phyloP scores from a whole-genome alignment of 2,797 vertebrate genomes.

The Hoplostethus atlanticus region DNA sequence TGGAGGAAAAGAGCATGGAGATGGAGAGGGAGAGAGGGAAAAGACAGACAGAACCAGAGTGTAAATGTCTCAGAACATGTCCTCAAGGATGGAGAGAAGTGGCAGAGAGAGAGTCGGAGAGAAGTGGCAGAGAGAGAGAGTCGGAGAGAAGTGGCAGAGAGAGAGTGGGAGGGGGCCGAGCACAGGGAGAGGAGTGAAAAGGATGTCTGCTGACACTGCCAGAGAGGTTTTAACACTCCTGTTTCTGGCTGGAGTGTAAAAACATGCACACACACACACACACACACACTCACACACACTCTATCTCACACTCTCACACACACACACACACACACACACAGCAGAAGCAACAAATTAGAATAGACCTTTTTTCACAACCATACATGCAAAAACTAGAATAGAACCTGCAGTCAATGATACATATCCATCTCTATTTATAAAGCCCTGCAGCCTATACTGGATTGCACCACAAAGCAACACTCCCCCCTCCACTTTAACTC shows the following conservation, averaged over 20 bases:
- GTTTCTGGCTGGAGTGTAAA: slow-evolving; percentile 68
- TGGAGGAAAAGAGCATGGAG: slow-evolving; percentile 29
- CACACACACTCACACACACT: slow-evolving; percentile 2
- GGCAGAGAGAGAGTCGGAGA: slow-evolving; percentile 23
- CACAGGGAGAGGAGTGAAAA: slow-evolving; percentile 53
- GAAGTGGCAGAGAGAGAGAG: not conserved
- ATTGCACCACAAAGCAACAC: slow-evolving; percentile 51
- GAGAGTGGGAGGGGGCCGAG: not conserved
- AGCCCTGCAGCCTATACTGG: slow-evolving; percentile 57
- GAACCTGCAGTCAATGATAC: slow-evolving; percentile 63
- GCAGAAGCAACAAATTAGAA: slow-evolving; percentile 45
- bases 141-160: not conserved
- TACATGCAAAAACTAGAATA: slow-evolving; percentile 63
- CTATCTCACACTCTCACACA: slow-evolving; percentile 9
- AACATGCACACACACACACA: slow-evolving; percentile 51
- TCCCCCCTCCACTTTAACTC: slow-evolving; percentile 43
- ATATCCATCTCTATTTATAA: slow-evolving; percentile 73
- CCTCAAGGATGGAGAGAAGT: slow-evolving; percentile 50
- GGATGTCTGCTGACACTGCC: slow-evolving; percentile 47
- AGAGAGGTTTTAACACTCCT: slow-evolving; percentile 77
- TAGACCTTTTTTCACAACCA: slow-evolving; percentile 42
- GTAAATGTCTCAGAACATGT: slow-evolving; percentile 72
- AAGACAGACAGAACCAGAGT: slow-evolving; percentile 50
- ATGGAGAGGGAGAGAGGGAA: slow-evolving; percentile 1
- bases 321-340: slow-evolving; percentile 23